These are phyloP conservation scores for Drosophila mimetica DNA, from an alignment of 2,888 invertebrate species.

Conservation along the genomic window DNA sequence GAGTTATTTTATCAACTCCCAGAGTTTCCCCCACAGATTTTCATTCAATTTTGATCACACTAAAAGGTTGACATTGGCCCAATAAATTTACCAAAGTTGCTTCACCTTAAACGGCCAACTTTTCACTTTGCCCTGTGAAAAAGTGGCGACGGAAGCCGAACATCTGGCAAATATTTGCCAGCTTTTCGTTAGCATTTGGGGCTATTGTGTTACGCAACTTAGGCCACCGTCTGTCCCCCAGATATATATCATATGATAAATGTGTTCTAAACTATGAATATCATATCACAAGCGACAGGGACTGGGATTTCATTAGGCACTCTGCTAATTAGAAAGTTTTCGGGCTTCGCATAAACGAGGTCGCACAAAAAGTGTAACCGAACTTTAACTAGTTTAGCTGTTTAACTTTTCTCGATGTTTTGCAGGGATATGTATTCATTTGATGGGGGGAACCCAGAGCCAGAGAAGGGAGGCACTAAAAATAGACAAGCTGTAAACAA, in stretches of 20 bases:
- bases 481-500: slow-evolving; percentile 46
- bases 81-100: slow-evolving; percentile 15
- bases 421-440: slow-evolving; percentile 13
- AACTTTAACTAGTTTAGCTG: slow-evolving; percentile 30
- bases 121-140: slow-evolving; percentile 7
- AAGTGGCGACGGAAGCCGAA: slow-evolving; percentile 34
- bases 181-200: slow-evolving; percentile 41
- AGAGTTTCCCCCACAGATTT: too few relatives aligned
- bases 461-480: slow-evolving; percentile 21
- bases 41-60: slow-evolving; percentile 10
- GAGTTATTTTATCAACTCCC: too few relatives aligned
- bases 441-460: slow-evolving; percentile 6
- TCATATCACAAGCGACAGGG: neutral
- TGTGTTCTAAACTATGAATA: slow-evolving; percentile 48
- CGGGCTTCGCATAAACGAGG: slow-evolving; percentile 31
- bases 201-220: slow-evolving; percentile 53
- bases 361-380: slow-evolving; percentile 7
- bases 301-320: slow-evolving; percentile 38
- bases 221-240: too few relatives aligned
- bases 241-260: slow-evolving; percentile 25
- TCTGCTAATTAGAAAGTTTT: slow-evolving; percentile 72
- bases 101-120: slow-evolving; percentile 5
- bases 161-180: slow-evolving; percentile 65
- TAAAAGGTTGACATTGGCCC: slow-evolving; percentile 22
- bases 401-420: slow-evolving; percentile 18